phyloP scores from a whole-genome alignment of 2,113 vertebrate genomes.

The Hyla sarda region DNA sequence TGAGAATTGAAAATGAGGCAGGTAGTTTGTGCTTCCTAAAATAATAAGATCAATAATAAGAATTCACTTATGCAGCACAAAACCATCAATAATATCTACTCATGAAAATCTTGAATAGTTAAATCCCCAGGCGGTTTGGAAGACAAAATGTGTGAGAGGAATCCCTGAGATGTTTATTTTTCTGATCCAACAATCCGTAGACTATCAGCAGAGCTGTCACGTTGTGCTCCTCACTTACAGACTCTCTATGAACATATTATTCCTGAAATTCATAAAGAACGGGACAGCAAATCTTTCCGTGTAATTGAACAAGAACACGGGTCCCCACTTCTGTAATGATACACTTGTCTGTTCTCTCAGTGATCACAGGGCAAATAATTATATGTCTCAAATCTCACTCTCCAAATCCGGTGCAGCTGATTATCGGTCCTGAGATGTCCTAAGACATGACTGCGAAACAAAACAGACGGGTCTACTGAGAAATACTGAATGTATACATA shows the following conservation, averaged over 20 bases:
- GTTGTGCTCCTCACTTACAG: not conserved
- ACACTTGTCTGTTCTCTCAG: not conserved
- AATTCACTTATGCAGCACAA: no score
- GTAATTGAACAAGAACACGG: not conserved
- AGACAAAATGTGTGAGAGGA: not conserved
- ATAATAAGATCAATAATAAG: no score
- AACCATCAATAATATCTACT: not conserved
- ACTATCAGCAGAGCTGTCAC: not conserved
- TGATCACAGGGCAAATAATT: slow-evolving; percentile 1
- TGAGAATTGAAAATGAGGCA: no score
- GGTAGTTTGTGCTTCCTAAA: no score
- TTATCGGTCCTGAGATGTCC: not conserved
- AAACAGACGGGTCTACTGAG: not conserved
- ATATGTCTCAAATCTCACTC: not conserved
- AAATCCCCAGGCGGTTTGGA: not conserved
- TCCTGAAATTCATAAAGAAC: not conserved
- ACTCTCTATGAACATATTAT: not conserved
- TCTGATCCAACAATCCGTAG: not conserved
- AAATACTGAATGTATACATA: no score
- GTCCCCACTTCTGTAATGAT: not conserved
- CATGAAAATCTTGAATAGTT: not conserved
- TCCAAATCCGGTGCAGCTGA: not conserved
- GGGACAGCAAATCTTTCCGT: not conserved
- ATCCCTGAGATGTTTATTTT: not conserved
- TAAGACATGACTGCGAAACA: not conserved